Conservation (phyloP, 92 coral and sea anemone genomes). For the Parazoanthus atlanticus region DNA sequence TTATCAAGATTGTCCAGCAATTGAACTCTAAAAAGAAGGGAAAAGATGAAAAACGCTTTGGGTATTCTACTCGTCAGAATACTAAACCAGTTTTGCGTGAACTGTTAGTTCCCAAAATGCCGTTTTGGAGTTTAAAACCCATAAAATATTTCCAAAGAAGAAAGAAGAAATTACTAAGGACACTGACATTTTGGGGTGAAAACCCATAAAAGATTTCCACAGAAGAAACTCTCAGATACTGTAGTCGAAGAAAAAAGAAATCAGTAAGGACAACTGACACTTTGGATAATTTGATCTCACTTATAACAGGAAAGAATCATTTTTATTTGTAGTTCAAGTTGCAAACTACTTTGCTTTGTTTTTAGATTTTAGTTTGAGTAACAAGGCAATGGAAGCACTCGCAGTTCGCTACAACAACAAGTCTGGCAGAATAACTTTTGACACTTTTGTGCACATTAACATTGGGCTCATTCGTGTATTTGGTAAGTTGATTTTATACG, state of each 20-base stretch:
- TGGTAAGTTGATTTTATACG: conserved; percentile 18
- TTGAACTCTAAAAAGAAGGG: too few relatives aligned
- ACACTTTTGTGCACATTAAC: conserved; percentile 28
- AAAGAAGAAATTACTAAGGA: not conserved
- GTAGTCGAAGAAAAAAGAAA: too few relatives aligned
- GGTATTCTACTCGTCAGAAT: too few relatives aligned
- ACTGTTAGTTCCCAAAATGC: too few relatives aligned
- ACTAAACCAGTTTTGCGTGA: too few relatives aligned
- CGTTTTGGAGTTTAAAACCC: too few relatives aligned
- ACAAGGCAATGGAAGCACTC: conserved; percentile 32
- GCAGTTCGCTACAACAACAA: conserved; percentile 39
- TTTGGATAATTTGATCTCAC: not conserved
- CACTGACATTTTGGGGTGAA: not conserved
- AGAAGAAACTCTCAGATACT: too few relatives aligned
- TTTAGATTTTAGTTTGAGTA: conserved; percentile 42
- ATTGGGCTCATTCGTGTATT: conserved; percentile 21
- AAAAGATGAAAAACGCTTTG: too few relatives aligned
- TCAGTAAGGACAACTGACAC: not conserved
- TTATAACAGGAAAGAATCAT: not conserved
- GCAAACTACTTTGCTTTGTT: not conserved
- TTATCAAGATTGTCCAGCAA: too few relatives aligned
- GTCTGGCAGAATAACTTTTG: conserved; percentile 14
- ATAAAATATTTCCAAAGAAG: too few relatives aligned
- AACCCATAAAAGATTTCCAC: too few relatives aligned
- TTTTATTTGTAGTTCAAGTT: not conserved